A percentile compares a stretch with the other conserved stretches of the same genome.
Conservation (phyloP, 2,888 invertebrate genomes). For the Brenthis ino region DNA sequence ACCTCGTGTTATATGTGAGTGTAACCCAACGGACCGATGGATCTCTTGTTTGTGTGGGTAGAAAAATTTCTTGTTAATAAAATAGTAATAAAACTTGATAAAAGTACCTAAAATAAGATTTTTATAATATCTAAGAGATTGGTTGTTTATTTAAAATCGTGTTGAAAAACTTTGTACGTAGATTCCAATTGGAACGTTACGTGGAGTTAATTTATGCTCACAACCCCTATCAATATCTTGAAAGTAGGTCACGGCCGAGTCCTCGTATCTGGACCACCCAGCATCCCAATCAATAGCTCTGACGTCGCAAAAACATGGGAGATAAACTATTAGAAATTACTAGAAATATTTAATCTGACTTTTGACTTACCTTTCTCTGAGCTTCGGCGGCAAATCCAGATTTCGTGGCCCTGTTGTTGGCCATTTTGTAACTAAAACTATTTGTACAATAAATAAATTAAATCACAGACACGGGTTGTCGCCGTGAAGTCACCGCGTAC, state of each 20-base stretch:
- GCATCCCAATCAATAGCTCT: conserved; percentile 73
- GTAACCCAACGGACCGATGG: conserved; percentile 23
- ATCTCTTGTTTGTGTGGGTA: conserved; percentile 32
- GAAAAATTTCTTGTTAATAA: conserved; percentile 20
- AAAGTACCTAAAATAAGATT: background rate
- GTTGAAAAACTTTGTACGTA: too few relatives aligned
- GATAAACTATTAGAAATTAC: conserved; percentile 15
- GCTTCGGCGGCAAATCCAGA: conserved; percentile 98
- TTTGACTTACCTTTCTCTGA: conserved; percentile 91
- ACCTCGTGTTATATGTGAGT: conserved; percentile 31
- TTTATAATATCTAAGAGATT: background rate
- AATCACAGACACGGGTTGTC: conserved; percentile 72
- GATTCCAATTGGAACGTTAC: background rate
- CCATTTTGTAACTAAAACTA: conserved; percentile 81
- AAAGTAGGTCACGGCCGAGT: conserved; percentile 73
- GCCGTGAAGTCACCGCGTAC: conserved; percentile 70
- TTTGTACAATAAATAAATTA: conserved; percentile 59
- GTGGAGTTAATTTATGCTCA: conserved; percentile 8
- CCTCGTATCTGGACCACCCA: conserved; percentile 72
- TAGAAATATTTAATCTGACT: conserved; percentile 1
- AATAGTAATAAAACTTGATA: background rate
- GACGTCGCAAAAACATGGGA: conserved; percentile 29
- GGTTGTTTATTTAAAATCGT: background rate
- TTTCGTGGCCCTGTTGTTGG: conserved; percentile 91
- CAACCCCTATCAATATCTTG: conserved; percentile 6